Conservation (phyloP, 2,888 invertebrate genomes). For the Agapostemon virescens region DNA sequence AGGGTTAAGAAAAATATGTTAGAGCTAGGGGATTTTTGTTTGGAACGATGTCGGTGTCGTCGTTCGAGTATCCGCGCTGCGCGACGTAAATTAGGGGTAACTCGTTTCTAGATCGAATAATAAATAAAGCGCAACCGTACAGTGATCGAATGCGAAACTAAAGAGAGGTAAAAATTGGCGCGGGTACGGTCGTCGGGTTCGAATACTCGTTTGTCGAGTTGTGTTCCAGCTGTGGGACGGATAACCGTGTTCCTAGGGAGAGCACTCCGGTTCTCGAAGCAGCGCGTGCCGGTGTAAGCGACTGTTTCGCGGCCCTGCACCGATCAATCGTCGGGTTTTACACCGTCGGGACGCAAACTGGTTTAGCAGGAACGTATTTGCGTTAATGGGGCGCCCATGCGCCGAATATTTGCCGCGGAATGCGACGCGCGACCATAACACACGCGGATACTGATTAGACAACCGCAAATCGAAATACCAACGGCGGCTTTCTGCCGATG, state of each 20-base stretch:
- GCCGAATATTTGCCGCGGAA: conserved; percentile 49
- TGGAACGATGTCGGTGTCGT: rapidly evolving
- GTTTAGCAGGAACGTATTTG: conserved; percentile 60
- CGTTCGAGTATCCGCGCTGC: background rate
- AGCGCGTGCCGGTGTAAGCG: conserved; percentile 64
- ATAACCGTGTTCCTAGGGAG: conserved; percentile 52
- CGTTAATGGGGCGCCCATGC: conserved; percentile 59
- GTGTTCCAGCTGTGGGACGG: conserved; percentile 39
- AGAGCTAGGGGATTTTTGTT: too few relatives aligned
- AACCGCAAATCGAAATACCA: background rate
- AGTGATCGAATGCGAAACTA: conserved; percentile 6
- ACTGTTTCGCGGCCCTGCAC: conserved; percentile 60
- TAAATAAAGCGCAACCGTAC: background rate
- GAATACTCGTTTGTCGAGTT: conserved; percentile 53
- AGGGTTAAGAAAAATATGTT: too few relatives aligned
- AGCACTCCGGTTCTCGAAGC: conserved; percentile 46
- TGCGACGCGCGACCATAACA: conserved; percentile 14
- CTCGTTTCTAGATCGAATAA: background rate
- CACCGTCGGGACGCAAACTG: conserved; percentile 60
- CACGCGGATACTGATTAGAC: background rate
- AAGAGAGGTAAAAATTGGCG: conserved; percentile 28
- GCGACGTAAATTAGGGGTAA: background rate
- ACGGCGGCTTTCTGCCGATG: background rate
- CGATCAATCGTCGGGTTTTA: conserved; percentile 64
- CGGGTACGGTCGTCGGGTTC: conserved; percentile 7